phyloP scores from a whole-genome alignment of 2,888 invertebrate genomes.

The Carabus problematicus region DNA sequence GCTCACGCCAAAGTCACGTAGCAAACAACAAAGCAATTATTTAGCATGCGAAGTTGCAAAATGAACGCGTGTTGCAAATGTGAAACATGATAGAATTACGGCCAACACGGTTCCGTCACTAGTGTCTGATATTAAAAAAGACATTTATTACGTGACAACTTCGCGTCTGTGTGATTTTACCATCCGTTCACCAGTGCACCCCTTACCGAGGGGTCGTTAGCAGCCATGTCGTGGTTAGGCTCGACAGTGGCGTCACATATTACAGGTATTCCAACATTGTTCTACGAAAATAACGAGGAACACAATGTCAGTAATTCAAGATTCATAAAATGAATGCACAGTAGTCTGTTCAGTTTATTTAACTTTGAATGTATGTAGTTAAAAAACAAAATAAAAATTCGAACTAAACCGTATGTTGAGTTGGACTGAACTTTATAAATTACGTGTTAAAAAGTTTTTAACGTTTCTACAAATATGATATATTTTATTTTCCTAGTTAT shows the following conservation, averaged over 20 bases:
- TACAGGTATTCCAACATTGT: not conserved
- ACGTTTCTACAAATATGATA: no score
- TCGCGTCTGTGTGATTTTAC: slow-evolving; percentile 13
- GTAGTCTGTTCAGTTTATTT: no score
- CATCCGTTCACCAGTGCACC: not conserved
- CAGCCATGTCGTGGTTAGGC: not conserved
- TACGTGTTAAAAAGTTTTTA: no score
- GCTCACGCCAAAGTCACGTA: slow-evolving; percentile 33
- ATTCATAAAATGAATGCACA: no score
- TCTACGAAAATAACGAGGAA: no score
- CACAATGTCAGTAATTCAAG: no score
- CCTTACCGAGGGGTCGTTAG: not conserved
- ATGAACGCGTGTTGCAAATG: slow-evolving; percentile 36
- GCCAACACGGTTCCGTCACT: slow-evolving; percentile 28
- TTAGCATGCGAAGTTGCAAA: slow-evolving; percentile 36
- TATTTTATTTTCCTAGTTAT: no score
- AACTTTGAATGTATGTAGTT: no score
- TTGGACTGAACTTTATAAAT: no score
- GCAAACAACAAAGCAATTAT: slow-evolving; percentile 42
- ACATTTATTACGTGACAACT: slow-evolving; percentile 43
- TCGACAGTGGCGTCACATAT: not conserved
- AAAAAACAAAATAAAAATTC: no score
- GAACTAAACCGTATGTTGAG: no score
- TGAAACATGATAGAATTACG: slow-evolving; percentile 41
- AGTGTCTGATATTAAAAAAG: slow-evolving; percentile 41